phyloP scores from a whole-genome alignment of 2,113 vertebrate genomes.

The Pseudois nayaur region DNA sequence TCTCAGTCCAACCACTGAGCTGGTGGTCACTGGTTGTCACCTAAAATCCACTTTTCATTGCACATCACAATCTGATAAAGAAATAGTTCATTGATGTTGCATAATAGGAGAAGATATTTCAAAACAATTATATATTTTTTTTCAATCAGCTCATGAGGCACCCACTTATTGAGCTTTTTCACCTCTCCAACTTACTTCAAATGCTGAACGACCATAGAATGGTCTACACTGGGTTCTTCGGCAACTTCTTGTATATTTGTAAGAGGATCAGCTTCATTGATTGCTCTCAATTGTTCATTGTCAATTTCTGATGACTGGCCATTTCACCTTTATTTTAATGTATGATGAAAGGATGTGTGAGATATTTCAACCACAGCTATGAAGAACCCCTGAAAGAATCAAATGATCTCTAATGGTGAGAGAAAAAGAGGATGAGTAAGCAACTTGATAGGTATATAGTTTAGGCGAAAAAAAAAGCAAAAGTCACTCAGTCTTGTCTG shows the following conservation, averaged over 20 bases:
- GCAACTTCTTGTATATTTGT: neutral
- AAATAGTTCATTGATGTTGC: neutral
- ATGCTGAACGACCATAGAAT: neutral
- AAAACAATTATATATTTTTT: neutral
- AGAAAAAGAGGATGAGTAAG: neutral
- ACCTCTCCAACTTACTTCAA: neutral
- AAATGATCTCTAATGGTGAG: neutral
- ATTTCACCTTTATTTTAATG: neutral
- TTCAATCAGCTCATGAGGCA: neutral
- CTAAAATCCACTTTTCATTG: neutral
- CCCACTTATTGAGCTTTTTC: neutral
- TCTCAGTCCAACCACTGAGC: neutral
- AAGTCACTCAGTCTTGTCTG: neutral
- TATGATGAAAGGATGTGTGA: neutral
- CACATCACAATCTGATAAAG: neutral
- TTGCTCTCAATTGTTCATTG: neutral
- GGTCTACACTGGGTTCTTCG: accelerated
- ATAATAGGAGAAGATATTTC: neutral
- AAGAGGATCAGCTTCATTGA: neutral
- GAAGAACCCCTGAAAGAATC: neutral
- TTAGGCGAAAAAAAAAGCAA: neutral
- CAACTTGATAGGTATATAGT: neutral
- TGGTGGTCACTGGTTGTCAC: neutral
- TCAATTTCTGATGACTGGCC: neutral
- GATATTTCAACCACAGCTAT: neutral